phyloP scores from a whole-genome alignment of 2,888 invertebrate species.

The Zelleria hepariella region DNA sequence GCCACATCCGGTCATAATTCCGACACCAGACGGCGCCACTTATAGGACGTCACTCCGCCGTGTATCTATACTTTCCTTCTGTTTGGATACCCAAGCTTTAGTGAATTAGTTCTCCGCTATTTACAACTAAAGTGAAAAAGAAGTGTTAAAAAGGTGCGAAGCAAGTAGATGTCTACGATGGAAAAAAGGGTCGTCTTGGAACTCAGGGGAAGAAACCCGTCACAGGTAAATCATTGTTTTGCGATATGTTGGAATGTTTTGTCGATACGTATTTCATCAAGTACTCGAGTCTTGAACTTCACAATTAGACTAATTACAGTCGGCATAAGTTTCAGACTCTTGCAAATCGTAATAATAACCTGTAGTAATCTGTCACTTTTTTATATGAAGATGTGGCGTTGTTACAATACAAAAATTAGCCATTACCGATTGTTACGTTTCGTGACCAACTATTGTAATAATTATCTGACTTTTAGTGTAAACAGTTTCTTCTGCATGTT shows the following conservation, averaged over 20 bases:
- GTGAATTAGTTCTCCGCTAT: slow-evolving; percentile 60
- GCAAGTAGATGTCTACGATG: slow-evolving; percentile 71
- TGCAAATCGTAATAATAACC: slow-evolving; percentile 8
- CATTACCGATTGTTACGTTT: slow-evolving; percentile 68
- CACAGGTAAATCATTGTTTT: slow-evolving; percentile 81
- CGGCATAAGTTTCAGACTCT: slow-evolving; percentile 8
- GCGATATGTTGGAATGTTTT: slow-evolving; percentile 64
- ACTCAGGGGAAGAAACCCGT: slow-evolving; percentile 90
- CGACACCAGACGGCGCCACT: slow-evolving; percentile 57
- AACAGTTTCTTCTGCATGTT: background rate
- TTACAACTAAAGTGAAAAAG: slow-evolving; percentile 43
- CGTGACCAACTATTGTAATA: slow-evolving; percentile 40
- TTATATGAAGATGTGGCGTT: slow-evolving; percentile 56
- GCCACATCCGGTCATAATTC: slow-evolving; percentile 43
- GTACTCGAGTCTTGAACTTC: slow-evolving; percentile 23
- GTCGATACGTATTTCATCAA: slow-evolving; percentile 68
- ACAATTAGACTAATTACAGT: slow-evolving; percentile 4
- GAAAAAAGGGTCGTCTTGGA: slow-evolving; percentile 97
- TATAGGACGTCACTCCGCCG: slow-evolving; percentile 66
- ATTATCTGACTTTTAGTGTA: background rate
- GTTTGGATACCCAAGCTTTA: slow-evolving; percentile 73
- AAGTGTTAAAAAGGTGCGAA: slow-evolving; percentile 44
- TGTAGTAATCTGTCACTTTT: slow-evolving; percentile 22
- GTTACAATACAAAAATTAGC: slow-evolving; percentile 57
- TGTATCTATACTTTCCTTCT: slow-evolving; percentile 72